A percentile compares a stretch with the other conserved stretches of the same genome.
These are phyloP conservation scores for Euzetes globulus DNA, from an alignment of 2,888 invertebrate genomes.

Conservation along the genomic window DNA sequence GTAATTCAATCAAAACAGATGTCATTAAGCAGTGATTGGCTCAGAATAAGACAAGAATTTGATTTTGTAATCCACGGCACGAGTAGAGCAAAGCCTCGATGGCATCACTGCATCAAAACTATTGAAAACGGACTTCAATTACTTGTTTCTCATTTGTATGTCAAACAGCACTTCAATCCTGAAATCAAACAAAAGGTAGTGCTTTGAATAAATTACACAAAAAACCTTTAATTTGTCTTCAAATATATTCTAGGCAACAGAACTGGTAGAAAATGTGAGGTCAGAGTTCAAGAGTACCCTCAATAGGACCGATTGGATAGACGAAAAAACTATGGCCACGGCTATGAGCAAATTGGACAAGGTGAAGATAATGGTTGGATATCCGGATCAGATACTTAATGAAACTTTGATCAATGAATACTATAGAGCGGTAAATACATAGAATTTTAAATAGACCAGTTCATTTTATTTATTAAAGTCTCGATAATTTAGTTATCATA, in stretches of 20 bases:
- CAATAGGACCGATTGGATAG: constrained; percentile 80
- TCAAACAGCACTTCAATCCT: constrained; percentile 75
- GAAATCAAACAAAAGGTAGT: constrained; percentile 63
- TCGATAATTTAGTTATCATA: background rate
- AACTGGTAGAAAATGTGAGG: constrained; percentile 78
- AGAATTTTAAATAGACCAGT: background rate
- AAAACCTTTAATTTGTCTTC: too few relatives aligned
- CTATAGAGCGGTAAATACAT: constrained; percentile 38
- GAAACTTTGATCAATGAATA: constrained; percentile 33
- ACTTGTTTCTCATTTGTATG: constrained; percentile 60
- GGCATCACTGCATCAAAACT: constrained; percentile 77
- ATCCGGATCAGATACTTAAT: constrained; percentile 40
- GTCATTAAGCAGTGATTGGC: constrained; percentile 43
- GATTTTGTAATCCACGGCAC: constrained; percentile 67
- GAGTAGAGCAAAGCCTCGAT: constrained; percentile 60
- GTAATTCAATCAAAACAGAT: constrained; percentile 51
- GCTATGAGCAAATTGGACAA: constrained; percentile 27
- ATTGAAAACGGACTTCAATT: constrained; percentile 38
- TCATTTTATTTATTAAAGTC: background rate
- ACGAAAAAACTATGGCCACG: constrained; percentile 59
- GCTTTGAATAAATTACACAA: constrained; percentile 36
- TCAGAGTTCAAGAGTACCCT: constrained; percentile 72
- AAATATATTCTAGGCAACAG: constrained; percentile 48
- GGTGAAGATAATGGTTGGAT: constrained; percentile 40
- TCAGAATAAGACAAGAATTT: constrained; percentile 69